Base-by-base conservation (phyloP, 2,888 invertebrate species). In the Eupithecia pulchellata region DNA sequence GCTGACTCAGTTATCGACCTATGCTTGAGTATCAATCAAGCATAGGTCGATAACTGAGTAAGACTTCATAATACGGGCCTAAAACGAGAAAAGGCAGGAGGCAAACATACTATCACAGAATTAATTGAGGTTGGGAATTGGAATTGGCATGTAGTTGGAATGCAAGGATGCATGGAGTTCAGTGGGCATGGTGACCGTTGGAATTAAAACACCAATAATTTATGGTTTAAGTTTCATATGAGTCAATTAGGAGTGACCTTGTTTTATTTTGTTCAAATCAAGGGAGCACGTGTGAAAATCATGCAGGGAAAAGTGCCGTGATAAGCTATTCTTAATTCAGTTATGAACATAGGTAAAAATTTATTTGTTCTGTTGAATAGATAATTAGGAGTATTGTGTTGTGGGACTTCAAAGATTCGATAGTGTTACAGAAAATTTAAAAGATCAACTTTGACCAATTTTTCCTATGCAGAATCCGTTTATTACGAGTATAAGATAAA, bases 101-200 rank as follows among this genome's bases (percentile, higher is more conserved):
- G 20, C 47, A 52, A 52, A 25, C 2, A 25, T 25, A 11, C 11
- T 52, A 52, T 13, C 52, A 25, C 20, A 20, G 13, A 8, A 4
- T 52, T 20, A 52, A 25, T 52, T 29, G 17, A 29, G 29, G 29
- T 57, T 20, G 42, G 42, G 42, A 8, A 29, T 30, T 27, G 58
- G 52, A 60, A 62, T 71, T 68, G 71, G 71, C 71, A 71, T 71
- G 71, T 34, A 60, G 52, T 36, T 52, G 4, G 52, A 52, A 52
- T 52, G 52, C 25, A 52, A 58, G 32, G 47, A 58, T 65, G 71
- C 71, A 71, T 68, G 71, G 64, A n/a, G 57, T 66, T 57, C 65
- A 66, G 65, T 57, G 39, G 39, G 71, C 71, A 71, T 71, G 68
- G 52, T 58, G 63, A 64, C 13, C n/a, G 6, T 47, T 66, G 42